These are phyloP conservation scores for Drosophila tanythrix DNA, from an alignment of 2,888 invertebrate species.

Conservation along the genomic window DNA sequence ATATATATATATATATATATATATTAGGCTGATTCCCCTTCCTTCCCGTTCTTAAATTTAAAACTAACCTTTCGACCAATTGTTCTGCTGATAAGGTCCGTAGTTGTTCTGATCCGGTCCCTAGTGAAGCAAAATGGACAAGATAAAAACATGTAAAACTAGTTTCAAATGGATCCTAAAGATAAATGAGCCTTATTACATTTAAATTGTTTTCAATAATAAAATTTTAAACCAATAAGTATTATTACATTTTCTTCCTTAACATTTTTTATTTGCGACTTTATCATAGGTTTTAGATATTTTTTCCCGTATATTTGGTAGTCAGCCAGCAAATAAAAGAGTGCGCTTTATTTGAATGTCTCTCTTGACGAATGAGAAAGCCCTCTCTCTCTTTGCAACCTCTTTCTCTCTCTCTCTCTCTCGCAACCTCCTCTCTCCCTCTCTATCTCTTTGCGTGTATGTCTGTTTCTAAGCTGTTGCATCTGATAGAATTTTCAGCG, in stretches of 20 bases:
- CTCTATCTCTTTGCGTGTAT: neutral
- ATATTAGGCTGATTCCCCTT: neutral
- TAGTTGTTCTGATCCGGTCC: neutral
- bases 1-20: too few species aligned
- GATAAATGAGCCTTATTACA: neutral
- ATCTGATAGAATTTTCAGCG: neutral
- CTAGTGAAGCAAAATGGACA: neutral
- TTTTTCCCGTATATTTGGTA: neutral
- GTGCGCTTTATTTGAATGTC: neutral
- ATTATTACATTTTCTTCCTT: neutral
- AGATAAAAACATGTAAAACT: neutral
- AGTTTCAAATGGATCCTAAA: neutral
- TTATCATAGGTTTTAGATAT: neutral
- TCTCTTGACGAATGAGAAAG: neutral
- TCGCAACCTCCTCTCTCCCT: neutral
- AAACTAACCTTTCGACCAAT: neutral
- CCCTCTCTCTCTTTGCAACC: neutral
- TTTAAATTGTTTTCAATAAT: neutral
- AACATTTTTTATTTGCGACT: neutral
- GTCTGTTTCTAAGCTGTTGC: neutral
- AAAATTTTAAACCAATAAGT: neutral
- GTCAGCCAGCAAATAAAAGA: neutral
- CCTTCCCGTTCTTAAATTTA: neutral
- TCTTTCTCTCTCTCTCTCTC: too few species aligned
- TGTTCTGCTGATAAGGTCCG: too few species aligned